These are phyloP conservation scores for Ophion ventricosus DNA, from an alignment of 2,888 invertebrate species.

Conservation along the genomic window DNA sequence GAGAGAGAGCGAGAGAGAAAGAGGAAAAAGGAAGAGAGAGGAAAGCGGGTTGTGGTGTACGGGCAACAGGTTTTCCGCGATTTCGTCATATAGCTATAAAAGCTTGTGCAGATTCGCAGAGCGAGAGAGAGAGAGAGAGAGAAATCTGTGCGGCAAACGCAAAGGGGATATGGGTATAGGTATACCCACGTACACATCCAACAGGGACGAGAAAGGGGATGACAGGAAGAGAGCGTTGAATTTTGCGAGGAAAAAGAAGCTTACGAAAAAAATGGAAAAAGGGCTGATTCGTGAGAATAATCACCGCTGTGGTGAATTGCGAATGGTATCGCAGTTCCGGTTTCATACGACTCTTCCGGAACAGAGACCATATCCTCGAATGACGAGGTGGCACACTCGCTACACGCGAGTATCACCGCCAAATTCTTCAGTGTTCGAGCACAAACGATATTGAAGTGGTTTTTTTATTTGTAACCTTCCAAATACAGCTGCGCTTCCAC, in stretches of 20 bases:
- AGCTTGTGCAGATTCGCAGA: constrained; percentile 11
- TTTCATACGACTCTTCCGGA: constrained; percentile 47
- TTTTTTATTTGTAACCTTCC: constrained; percentile 33
- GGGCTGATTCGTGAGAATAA: constrained; percentile 58
- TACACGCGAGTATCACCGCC: constrained; percentile 7
- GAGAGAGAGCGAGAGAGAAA: constrained; percentile 29
- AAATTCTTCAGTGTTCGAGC: constrained; percentile 23
- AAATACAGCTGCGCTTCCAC: constrained; percentile 42
- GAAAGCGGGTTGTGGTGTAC: constrained; percentile 33
- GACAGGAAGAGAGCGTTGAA: constrained; percentile 32
- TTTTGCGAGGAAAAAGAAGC: constrained; percentile 22
- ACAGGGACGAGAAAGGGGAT: constrained; percentile 32
- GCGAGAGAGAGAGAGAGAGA: constrained; percentile 20
- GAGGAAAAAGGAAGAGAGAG: constrained; percentile 14
- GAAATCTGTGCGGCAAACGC: constrained; percentile 1
- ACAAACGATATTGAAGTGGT: constrained; percentile 42
- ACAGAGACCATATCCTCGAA: constrained; percentile 37
- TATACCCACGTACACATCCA: neutral
- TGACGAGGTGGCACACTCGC: constrained; percentile 13
- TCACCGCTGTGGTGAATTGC: constrained; percentile 54
- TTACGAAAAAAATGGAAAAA: constrained; percentile 36
- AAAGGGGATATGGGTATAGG: constrained; percentile 11
- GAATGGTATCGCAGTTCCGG: constrained; percentile 43
- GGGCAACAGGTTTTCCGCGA: constrained; percentile 71
- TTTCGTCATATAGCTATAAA: constrained; percentile 58